Evolutionary conservation across 2,888 invertebrate genomes (phyloP).

Genomic region (Trypoxylon attenuatum): DNA sequence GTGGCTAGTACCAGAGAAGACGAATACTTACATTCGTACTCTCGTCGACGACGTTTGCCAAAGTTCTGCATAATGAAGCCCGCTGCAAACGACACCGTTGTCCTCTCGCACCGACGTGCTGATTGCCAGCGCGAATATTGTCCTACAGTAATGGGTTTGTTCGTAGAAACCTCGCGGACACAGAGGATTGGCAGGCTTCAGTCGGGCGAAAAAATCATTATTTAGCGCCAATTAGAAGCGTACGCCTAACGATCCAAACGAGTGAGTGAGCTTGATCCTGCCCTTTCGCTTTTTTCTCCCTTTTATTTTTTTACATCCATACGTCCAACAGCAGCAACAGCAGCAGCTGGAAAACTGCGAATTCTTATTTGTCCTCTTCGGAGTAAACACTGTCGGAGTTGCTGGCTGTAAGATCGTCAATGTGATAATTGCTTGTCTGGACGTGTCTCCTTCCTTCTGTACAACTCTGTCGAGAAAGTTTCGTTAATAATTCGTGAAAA

Average conservation of each 20-base stretch:
- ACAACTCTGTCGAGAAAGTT: too few species aligned
- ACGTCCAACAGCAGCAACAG: neutral
- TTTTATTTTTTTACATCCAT: conserved; percentile 6
- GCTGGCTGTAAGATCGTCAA: neutral
- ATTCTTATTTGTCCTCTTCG: neutral
- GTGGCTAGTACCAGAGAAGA: conserved; percentile 8
- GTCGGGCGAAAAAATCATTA: conserved; percentile 58
- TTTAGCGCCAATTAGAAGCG: conserved; percentile 65
- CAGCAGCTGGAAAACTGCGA: neutral
- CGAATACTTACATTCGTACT: conserved; percentile 1
- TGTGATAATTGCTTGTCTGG: neutral
- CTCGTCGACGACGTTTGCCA: conserved; percentile 26
- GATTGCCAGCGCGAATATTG: conserved; percentile 67
- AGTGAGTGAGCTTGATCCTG: conserved; percentile 21
- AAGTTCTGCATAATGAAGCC: conserved; percentile 51
- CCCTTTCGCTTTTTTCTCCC: neutral
- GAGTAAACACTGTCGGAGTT: neutral
- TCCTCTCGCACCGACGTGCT: conserved; percentile 62
- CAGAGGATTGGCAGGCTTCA: conserved; percentile 25
- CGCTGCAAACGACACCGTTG: conserved; percentile 55
- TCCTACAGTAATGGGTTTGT: conserved; percentile 62
- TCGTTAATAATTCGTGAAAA: too few species aligned
- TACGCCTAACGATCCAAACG: conserved; percentile 45
- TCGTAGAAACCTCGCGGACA: conserved; percentile 50
- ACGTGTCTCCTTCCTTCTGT: too few species aligned